Conservation (phyloP, 2,888 invertebrate species). For the Sarcophaga subvicina region DNA sequence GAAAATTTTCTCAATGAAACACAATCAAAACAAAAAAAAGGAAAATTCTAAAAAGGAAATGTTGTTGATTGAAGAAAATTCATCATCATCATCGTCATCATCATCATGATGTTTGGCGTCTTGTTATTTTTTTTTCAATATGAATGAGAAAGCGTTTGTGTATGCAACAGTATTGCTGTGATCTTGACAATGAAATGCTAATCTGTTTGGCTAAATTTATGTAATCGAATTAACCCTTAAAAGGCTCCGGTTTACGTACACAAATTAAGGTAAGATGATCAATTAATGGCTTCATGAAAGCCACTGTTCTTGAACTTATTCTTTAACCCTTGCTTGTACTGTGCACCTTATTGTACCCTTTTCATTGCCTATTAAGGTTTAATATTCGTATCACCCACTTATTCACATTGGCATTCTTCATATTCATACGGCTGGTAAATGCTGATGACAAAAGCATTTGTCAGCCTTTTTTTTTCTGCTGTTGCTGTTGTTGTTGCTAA, state of each 20-base stretch:
- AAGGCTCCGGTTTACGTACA: not conserved
- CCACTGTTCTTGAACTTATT: not conserved
- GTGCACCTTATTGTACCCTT: no score
- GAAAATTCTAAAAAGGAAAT: constrained; percentile 44
- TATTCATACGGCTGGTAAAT: no score
- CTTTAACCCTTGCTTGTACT: not conserved
- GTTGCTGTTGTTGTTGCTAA: not conserved
- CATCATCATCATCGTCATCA: constrained; percentile 7
- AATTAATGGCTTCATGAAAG: no score
- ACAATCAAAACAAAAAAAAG: not conserved
- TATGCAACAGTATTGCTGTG: constrained; percentile 4
- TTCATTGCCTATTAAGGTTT: no score
- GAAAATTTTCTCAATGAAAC: not conserved
- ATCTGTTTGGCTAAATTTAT: constrained; percentile 17
- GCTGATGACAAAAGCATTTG: constrained; percentile 42
- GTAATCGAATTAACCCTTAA: constrained; percentile 38
- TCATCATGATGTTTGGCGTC: constrained; percentile 3
- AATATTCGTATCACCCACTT: no score
- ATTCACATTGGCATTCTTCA: no score
- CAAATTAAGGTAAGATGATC: no score
- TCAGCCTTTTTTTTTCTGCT: constrained; percentile 21
- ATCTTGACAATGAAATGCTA: constrained; percentile 66
- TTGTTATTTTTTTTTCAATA: not conserved
- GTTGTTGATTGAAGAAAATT: not conserved
- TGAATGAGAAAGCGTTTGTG: not conserved